phyloP scores from a whole-genome alignment of 2,888 invertebrate genomes.

The Pterobdella sp. region DNA sequence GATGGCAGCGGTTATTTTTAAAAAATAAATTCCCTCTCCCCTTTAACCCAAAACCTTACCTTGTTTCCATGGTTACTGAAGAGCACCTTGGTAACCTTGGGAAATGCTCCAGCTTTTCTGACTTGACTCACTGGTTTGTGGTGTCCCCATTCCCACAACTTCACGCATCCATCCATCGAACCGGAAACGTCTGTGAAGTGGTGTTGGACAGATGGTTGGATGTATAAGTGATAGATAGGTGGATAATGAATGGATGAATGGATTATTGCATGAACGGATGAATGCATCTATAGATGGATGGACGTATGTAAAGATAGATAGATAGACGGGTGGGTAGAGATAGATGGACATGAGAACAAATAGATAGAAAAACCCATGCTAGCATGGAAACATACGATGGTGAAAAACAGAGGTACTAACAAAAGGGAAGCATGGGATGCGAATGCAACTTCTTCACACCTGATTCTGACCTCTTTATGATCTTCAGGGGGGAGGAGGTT shows the following conservation, averaged over 20 bases:
- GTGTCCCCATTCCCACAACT: constrained; percentile 99
- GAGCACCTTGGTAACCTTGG: constrained; percentile 77
- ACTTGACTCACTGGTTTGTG: constrained; percentile 44
- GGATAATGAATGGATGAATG: background rate
- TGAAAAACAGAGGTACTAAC: constrained; percentile 59
- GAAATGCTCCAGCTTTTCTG: constrained; percentile 46
- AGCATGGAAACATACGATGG: background rate
- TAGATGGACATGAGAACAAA: background rate
- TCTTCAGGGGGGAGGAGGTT: constrained; percentile 40
- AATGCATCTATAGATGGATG: no score
- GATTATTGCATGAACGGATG: no score
- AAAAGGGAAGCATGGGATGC: constrained; percentile 87
- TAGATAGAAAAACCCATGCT: background rate
- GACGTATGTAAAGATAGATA: no score
- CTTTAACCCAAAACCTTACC: no score
- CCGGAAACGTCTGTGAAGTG: constrained; percentile 72
- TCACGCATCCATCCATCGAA: constrained; percentile 55
- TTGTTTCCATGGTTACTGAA: constrained; percentile 96
- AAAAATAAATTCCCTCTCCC: background rate
- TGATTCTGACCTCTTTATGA: constrained; percentile 75
- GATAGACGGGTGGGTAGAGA: no score
- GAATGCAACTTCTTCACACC: constrained; percentile 90
- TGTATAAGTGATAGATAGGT: background rate
- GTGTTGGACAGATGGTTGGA: background rate
- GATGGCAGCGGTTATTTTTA: background rate